Conservation (phyloP, 2,888 invertebrate species). For the Sarcophaga carnaria region DNA sequence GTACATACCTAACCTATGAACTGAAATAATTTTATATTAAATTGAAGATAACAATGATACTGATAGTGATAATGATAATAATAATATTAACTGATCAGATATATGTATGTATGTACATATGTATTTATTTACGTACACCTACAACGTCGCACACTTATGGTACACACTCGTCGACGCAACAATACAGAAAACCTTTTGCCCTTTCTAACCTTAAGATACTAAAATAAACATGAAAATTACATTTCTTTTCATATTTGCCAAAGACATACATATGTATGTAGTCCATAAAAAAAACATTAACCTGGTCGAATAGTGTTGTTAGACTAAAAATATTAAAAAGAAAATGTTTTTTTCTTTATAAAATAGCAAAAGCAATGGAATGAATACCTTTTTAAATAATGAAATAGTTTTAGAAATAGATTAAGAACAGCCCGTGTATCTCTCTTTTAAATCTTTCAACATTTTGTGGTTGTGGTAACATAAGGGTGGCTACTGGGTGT, state of each 20-base stretch:
- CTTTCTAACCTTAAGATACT: slow-evolving; percentile 32
- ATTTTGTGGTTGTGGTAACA: no score
- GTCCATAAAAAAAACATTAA: not conserved
- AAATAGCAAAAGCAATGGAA: not conserved
- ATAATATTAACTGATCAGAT: slow-evolving; percentile 59
- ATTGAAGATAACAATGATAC: slow-evolving; percentile 50
- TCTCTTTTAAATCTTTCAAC: no score
- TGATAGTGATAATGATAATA: slow-evolving; percentile 44
- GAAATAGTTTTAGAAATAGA: not conserved
- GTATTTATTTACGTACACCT: no score
- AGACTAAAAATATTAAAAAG: not conserved
- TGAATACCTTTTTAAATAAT: not conserved
- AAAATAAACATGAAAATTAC: slow-evolving; percentile 56
- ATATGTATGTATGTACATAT: slow-evolving; percentile 2
- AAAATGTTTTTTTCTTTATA: not conserved
- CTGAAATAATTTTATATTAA: slow-evolving; percentile 27
- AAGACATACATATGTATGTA: no score
- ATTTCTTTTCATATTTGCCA: slow-evolving; percentile 37
- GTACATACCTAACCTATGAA: not conserved
- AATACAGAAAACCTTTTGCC: slow-evolving; percentile 28
- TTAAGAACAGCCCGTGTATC: no score
- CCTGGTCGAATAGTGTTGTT: slow-evolving; percentile 17
- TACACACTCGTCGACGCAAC: slow-evolving; percentile 15
- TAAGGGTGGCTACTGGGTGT: no score
- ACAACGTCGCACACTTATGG: not conserved